These are phyloP conservation scores for Sibirionetta formosa DNA, from an alignment of 2,797 vertebrate species.

Conservation along the genomic window DNA sequence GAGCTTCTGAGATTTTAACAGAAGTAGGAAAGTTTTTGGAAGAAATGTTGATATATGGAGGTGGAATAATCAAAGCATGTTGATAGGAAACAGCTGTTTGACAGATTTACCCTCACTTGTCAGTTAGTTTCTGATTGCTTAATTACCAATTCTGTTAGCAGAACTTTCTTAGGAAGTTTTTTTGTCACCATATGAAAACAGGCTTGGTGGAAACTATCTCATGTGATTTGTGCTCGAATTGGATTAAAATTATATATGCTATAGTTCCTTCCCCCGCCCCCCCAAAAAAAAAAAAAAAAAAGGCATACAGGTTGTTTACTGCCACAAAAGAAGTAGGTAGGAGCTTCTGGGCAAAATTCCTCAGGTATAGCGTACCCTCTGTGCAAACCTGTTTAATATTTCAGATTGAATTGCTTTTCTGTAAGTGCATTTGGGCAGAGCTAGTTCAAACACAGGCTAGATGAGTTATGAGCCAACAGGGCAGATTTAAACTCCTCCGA, in stretches of 20 bases:
- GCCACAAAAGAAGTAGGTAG: neutral
- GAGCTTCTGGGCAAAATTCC: neutral
- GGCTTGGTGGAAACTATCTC: conserved; percentile 48
- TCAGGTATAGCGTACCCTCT: neutral
- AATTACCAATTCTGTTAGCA: conserved; percentile 63
- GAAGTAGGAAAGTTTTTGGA: neutral
- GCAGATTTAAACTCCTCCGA: neutral
- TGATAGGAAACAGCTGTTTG: conserved; percentile 75
- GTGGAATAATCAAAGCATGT: conserved; percentile 25
- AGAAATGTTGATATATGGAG: conserved; percentile 9
- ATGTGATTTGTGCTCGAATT: conserved; percentile 12
- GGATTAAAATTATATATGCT: conserved; percentile 18
- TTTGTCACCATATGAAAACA: conserved; percentile 31
- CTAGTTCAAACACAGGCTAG: neutral
- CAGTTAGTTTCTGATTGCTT: conserved; percentile 74
- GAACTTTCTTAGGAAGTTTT: conserved; percentile 63
- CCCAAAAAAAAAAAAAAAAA: neutral
- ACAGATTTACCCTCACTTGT: conserved; percentile 56
- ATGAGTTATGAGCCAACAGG: neutral
- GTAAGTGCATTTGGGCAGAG: neutral
- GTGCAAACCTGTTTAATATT: neutral
- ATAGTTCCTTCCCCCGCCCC: neutral
- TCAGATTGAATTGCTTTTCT: neutral
- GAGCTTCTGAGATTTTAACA: conserved; percentile 23
- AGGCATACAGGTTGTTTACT: neutral